Evolutionary conservation across 2,113 vertebrate species (phyloP), one percentile per base, ranked within the genome.

Genomic region (Syngnathus floridae): DNA sequence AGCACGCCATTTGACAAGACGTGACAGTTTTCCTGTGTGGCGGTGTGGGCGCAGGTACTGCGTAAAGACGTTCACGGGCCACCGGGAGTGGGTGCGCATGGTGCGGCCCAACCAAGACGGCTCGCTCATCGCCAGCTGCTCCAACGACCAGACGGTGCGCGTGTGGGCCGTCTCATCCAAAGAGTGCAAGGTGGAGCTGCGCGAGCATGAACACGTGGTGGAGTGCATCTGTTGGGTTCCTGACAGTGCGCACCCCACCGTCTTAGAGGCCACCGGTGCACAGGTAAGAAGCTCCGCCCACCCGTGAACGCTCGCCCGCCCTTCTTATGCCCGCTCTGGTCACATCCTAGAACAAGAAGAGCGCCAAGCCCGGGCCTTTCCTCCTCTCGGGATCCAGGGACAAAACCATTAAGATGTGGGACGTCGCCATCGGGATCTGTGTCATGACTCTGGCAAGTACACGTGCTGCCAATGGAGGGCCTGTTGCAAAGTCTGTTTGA

Each of bases 331-430:
- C 7, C 38, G 5, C 38, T 9, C 38, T 1, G 11, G 9, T 41
- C 40, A 41, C 11, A 77, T 72, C 83, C 0, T 87, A 99, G 96
- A 95, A 88, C 85, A 99, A 98, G 90, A 99, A 97, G 91, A 98
- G 95, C 79, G 95, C 95, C 72, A 98, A 98, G 74, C 93, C 95
- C 83, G 97, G 96, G 40, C 97, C 97, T 64, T 98, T 98, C 88
- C 94, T 99, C 79, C 93, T 99, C 67, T 99, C 97, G 82, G 97
- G 97, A 80, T 99, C 97, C 82, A 95, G 97, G 91, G 96, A 99
- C 91, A 98, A 98, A 93, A 98, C 94, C 69, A 98, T 99, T 86
- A 99, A 99, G 90, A 97, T 99, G 95, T 99, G 97, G 97, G 96
- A 99, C 75, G 95, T 99, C 76, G 94, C 95, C 77, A 98, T 92